Evolutionary conservation across 2,888 invertebrate species (phyloP).

Genomic region (Drosophila cyrtoloma): DNA sequence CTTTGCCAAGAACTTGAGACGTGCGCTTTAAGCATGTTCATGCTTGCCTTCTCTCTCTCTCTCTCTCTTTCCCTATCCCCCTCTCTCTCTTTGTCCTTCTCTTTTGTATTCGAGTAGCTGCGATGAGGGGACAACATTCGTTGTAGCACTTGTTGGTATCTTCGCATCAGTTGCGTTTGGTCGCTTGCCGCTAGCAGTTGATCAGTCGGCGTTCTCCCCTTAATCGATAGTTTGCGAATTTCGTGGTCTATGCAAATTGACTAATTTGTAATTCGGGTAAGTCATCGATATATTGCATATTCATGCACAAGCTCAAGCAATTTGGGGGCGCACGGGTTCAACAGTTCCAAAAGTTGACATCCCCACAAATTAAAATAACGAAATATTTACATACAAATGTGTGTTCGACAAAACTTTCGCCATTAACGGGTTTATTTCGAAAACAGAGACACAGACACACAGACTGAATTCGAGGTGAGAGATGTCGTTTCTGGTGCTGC

Average conservation of each 20-base stretch:
- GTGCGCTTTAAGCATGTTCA: conserved; percentile 1
- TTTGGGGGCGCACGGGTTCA: conserved; percentile 22
- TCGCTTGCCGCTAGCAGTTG: conserved; percentile 43
- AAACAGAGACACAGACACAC: background rate
- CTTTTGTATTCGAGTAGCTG: background rate
- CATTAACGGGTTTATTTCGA: conserved; percentile 45
- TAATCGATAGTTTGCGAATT: conserved; percentile 1
- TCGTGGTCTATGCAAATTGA: conserved; percentile 8
- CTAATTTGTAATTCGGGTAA: conserved; percentile 5
- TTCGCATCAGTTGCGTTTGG: conserved; percentile 45
- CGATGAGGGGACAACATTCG: conserved; percentile 31
- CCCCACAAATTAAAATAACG: background rate
- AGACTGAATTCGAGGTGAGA: conserved; percentile 26
- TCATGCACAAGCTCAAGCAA: background rate
- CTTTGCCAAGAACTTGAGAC: conserved; percentile 13
- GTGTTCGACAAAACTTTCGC: conserved; percentile 51
- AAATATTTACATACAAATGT: background rate
- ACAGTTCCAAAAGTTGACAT: conserved; percentile 25
- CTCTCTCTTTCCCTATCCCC: background rate
- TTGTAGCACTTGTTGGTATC: conserved; percentile 32
- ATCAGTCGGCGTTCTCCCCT: background rate
- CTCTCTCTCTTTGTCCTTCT: background rate
- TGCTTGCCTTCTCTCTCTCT: background rate
- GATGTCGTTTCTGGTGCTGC: conserved; percentile 80
- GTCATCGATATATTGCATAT: conserved; percentile 25